Conservation (phyloP, 2,113 vertebrate genomes). For the Scomber colias region DNA sequence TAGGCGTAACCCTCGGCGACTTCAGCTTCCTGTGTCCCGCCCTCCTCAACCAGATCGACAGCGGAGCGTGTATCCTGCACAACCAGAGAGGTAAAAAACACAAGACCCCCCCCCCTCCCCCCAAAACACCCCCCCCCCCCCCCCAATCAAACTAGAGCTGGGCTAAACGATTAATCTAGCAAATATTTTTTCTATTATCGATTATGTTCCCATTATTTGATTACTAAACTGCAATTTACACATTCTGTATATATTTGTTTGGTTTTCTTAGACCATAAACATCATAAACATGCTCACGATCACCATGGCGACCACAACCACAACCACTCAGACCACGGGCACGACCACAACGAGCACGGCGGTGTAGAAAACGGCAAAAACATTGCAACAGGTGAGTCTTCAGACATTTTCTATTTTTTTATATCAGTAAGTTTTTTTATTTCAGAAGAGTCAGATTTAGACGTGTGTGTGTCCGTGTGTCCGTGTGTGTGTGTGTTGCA, state of each 20-base stretch:
- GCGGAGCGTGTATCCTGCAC: conserved; percentile 89
- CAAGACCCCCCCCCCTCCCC: too few species aligned
- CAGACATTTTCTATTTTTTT: too few species aligned
- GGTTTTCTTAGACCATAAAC: conserved; percentile 55
- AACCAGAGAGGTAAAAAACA: neutral
- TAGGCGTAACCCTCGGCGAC: conserved; percentile 84
- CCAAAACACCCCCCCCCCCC: too few species aligned
- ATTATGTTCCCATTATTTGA: too few species aligned
- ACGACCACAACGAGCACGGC: conserved; percentile 75
- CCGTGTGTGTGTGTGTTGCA: conserved; percentile 63
- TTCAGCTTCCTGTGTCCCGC: conserved; percentile 95
- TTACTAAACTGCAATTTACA: too few species aligned
- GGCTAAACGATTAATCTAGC: too few species aligned
- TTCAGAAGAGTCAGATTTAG: too few species aligned
- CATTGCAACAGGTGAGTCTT: conserved; percentile 75
- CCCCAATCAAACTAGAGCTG: too few species aligned
- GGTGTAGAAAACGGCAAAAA: conserved; percentile 40
- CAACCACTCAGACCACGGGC: conserved; percentile 9
- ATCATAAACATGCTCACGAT: conserved; percentile 52
- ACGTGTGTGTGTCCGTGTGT: neutral
- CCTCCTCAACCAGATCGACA: conserved; percentile 94
- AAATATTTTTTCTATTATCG: too few species aligned
- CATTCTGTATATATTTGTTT: neutral
- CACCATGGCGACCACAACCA: conserved; percentile 65
- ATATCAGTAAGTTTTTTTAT: too few species aligned